Conservation (phyloP, 2,113 vertebrate species). For the Pluvianellus socialis region DNA sequence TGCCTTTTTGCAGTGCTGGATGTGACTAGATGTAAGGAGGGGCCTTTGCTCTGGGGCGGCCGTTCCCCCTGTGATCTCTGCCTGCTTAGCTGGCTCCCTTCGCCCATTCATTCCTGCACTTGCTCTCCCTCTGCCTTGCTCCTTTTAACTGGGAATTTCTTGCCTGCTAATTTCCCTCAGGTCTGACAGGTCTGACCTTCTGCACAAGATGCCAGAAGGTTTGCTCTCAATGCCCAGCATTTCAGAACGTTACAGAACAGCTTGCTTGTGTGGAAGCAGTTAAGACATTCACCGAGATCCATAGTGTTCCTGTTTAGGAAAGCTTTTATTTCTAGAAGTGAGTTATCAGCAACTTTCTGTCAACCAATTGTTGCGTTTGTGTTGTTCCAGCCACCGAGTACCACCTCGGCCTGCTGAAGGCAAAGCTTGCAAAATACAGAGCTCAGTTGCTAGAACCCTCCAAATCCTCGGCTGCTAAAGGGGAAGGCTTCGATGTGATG, state of each 20-base stretch:
- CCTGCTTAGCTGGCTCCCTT: not conserved
- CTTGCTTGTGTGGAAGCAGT: fast-evolving
- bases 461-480: slow-evolving; percentile 90
- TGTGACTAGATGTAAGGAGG: not conserved
- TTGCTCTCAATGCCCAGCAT: fast-evolving
- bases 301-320: fast-evolving
- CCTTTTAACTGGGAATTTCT: fast-evolving
- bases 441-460: slow-evolving; percentile 94
- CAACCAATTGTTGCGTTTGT: not conserved
- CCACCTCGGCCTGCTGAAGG: slow-evolving; percentile 95
- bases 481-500: slow-evolving; percentile 99
- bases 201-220: not conserved
- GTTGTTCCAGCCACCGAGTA: slow-evolving; percentile 89
- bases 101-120: not conserved
- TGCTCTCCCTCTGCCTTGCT: not conserved
- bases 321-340: not conserved
- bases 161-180: not conserved
- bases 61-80: not conserved
- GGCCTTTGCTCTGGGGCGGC: no score
- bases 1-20: fast-evolving
- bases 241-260: not conserved
- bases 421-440: slow-evolving; percentile 96
- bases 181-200: fast-evolving
- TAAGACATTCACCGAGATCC: fast-evolving
- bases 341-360: not conserved